Evolutionary conservation across 2,888 invertebrate genomes (phyloP).

Genomic region (Thereva unica): DNA sequence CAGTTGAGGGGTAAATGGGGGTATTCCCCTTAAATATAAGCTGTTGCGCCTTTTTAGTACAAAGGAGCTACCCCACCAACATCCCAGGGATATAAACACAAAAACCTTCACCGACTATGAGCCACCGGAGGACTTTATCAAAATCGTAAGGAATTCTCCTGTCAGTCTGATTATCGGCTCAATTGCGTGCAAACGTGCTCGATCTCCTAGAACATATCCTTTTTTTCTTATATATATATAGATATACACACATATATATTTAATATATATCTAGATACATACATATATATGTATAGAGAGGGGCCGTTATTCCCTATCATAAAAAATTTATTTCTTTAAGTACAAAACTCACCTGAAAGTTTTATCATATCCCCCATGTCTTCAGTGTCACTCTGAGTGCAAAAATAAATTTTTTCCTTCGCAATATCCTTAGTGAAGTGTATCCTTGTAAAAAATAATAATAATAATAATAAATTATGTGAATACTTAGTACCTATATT

Average conservation of each 20-base stretch:
- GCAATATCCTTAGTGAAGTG: background rate
- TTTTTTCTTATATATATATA: slow-evolving; percentile 23
- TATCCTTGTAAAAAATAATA: background rate
- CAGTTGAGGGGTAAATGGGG: background rate
- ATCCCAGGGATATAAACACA: slow-evolving; percentile 39
- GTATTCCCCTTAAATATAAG: slow-evolving; percentile 19
- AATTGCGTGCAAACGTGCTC: slow-evolving; percentile 36
- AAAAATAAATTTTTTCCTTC: slow-evolving; percentile 7
- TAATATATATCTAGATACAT: slow-evolving; percentile 13
- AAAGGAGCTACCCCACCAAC: slow-evolving; percentile 31
- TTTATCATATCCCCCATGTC: background rate
- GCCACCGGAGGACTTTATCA: slow-evolving; percentile 24
- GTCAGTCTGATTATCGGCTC: slow-evolving; percentile 38
- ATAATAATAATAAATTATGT: no score
- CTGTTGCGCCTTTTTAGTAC: slow-evolving; percentile 43
- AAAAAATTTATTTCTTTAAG: slow-evolving; percentile 1
- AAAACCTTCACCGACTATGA: slow-evolving; percentile 1
- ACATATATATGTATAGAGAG: no score
- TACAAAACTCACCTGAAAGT: slow-evolving; percentile 30
- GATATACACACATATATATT: slow-evolving; percentile 25
- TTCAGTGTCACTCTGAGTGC: slow-evolving; percentile 26
- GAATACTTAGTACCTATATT: no score
- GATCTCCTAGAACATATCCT: slow-evolving; percentile 22
- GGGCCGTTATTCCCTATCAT: no score
- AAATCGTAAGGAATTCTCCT: slow-evolving; percentile 33